These are phyloP conservation scores for Lethenteron reissneri DNA, from an alignment of 2,113 vertebrate genomes.

Conservation along the genomic window DNA sequence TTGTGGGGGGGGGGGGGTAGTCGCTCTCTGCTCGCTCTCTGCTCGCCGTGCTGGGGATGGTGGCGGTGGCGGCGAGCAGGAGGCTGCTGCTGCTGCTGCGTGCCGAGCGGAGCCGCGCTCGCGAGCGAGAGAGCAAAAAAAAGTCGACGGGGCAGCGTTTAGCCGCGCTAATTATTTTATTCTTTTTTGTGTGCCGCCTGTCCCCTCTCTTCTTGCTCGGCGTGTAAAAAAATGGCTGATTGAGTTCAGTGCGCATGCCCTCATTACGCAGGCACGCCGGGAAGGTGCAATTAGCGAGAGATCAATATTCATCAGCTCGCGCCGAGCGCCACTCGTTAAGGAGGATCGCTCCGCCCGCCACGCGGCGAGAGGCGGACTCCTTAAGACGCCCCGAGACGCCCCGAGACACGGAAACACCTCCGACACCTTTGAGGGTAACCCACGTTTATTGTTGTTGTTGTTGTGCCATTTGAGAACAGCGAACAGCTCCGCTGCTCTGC, in stretches of 20 bases:
- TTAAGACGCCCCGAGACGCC: background rate
- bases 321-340: background rate
- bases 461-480: background rate
- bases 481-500: background rate
- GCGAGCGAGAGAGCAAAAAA: too few relatives aligned
- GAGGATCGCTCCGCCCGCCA: background rate
- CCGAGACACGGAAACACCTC: background rate
- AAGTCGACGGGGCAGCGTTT: background rate
- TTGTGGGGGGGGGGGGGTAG: too few relatives aligned
- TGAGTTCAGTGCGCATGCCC: slow-evolving; percentile 6
- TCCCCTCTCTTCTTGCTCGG: background rate
- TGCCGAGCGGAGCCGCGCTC: too few relatives aligned
- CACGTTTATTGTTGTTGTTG: background rate
- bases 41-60: too few relatives aligned
- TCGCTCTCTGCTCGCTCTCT: too few relatives aligned
- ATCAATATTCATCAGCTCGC: slow-evolving; percentile 5
- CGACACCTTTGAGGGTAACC: background rate
- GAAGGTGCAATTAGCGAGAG: slow-evolving; percentile 5
- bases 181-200: background rate
- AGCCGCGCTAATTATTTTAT: slow-evolving; percentile 3
- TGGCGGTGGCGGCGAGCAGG: too few relatives aligned
- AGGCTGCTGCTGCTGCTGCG: too few relatives aligned
- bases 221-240: slow-evolving; percentile 6
- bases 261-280: slow-evolving; percentile 5
- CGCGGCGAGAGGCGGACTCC: background rate